phyloP scores from a whole-genome alignment of 2,113 vertebrate genomes.

The Scomber colias region DNA sequence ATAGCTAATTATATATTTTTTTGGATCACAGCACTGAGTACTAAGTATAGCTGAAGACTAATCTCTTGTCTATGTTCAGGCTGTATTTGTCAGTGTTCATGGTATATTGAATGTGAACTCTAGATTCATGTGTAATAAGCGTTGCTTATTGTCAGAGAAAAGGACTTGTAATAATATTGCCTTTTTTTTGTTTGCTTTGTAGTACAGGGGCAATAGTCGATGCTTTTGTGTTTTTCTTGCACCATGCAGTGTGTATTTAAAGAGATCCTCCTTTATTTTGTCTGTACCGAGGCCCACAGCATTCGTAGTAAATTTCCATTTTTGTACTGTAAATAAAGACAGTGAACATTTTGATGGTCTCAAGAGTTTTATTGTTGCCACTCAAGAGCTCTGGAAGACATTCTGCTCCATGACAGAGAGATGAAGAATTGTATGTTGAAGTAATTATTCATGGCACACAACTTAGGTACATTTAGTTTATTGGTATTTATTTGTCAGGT shows the following conservation, averaged over 20 bases:
- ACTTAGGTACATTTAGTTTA: background rate
- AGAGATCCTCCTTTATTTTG: constrained; percentile 50
- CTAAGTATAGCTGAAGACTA: constrained; percentile 46
- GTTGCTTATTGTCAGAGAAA: constrained; percentile 52
- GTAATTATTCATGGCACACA: background rate
- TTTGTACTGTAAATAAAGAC: constrained; percentile 84
- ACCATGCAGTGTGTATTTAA: constrained; percentile 33
- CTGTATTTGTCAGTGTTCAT: constrained; percentile 65
- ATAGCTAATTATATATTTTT: constrained; percentile 69
- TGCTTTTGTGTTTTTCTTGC: constrained; percentile 45
- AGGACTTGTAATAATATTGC: constrained; percentile 25
- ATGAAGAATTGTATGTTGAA: background rate
- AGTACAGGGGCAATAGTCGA: constrained; percentile 20
- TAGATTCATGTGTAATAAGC: constrained; percentile 36
- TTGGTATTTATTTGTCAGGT: background rate
- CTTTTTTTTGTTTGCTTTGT: constrained; percentile 49
- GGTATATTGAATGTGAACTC: constrained; percentile 61
- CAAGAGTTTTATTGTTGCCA: constrained; percentile 22
- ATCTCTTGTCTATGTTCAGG: constrained; percentile 38
- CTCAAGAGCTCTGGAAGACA: too few species aligned
- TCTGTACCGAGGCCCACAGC: constrained; percentile 25
- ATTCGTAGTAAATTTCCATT: constrained; percentile 62
- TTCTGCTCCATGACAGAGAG: too few species aligned
- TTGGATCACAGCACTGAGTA: constrained; percentile 50
- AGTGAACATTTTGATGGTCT: constrained; percentile 33